Conservation (phyloP, 2,113 vertebrate species). For the Cyprinodon brontotheroides region DNA sequence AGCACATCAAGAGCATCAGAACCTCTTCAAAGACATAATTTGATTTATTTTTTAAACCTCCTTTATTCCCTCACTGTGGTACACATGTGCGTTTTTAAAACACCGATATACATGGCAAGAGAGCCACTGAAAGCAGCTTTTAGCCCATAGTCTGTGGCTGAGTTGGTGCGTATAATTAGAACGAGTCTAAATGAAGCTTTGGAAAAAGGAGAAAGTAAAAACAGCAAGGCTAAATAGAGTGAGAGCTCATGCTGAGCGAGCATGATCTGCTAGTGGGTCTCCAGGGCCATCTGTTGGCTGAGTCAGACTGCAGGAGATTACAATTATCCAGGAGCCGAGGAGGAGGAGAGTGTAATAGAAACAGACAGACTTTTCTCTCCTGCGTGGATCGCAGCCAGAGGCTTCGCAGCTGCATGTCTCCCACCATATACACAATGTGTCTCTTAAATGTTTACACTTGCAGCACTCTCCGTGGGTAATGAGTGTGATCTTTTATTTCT, state of each 20-base stretch:
- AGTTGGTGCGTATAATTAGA: constrained; percentile 45
- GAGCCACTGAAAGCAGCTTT: background rate
- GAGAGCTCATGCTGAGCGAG: constrained; percentile 59
- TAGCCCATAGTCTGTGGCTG: constrained; percentile 6
- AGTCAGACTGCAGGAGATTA: constrained; percentile 61
- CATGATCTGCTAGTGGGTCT: constrained; percentile 63
- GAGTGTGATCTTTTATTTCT: constrained; percentile 38
- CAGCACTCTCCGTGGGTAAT: constrained; percentile 43
- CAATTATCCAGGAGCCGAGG: constrained; percentile 56
- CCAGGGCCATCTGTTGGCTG: constrained; percentile 73
- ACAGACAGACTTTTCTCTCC: constrained; percentile 47
- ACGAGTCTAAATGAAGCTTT: constrained; percentile 28
- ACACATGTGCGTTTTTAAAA: background rate
- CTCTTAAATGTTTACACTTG: constrained; percentile 52
- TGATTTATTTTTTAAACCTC: background rate
- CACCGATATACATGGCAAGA: background rate
- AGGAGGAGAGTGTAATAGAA: constrained; percentile 34
- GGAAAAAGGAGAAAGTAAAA: constrained; percentile 17
- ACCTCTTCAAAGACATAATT: background rate
- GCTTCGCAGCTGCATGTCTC: constrained; percentile 46
- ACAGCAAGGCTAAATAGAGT: constrained; percentile 30
- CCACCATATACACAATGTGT: constrained; percentile 33
- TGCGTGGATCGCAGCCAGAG: constrained; percentile 45
- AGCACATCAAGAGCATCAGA: background rate
- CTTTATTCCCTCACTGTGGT: background rate